phyloP scores from a whole-genome alignment of 1,140 invertebrate genomes.

The Bombus picipes region DNA sequence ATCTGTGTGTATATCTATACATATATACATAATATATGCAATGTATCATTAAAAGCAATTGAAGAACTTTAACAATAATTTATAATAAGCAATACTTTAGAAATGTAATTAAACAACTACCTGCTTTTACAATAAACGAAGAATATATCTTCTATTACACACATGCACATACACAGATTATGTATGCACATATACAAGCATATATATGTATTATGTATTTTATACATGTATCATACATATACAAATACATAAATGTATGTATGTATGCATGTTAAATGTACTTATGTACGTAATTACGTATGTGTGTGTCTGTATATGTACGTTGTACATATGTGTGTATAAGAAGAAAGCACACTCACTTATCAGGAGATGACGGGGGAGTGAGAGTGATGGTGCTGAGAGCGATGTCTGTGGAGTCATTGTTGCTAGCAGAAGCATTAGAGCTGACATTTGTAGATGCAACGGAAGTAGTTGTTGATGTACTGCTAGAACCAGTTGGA shows the following conservation, averaged over 20 bases:
- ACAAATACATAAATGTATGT: not conserved
- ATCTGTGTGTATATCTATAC: conserved; percentile 32
- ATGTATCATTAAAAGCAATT: conserved; percentile 42
- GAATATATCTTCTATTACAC: conserved; percentile 25
- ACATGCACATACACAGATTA: conserved; percentile 30
- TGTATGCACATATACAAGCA: conserved; percentile 29
- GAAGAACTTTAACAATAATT: conserved; percentile 48
- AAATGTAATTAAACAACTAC: conserved; percentile 49
- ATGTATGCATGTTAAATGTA: not conserved
- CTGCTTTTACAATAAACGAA: conserved; percentile 32
- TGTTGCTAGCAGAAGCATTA: conserved; percentile 78
- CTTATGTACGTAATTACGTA: conserved; percentile 3
- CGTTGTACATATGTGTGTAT: conserved; percentile 42
- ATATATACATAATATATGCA: conserved; percentile 47
- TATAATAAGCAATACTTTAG: conserved; percentile 52
- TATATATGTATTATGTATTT: conserved; percentile 14
- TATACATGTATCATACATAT: not conserved
- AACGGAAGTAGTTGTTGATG: conserved; percentile 49
- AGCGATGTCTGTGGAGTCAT: conserved; percentile 78
- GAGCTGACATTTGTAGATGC: conserved; percentile 78
- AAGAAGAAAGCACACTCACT: conserved; percentile 82
- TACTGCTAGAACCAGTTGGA: conserved; percentile 62
- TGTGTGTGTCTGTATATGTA: not conserved
- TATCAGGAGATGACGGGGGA: conserved; percentile 85
- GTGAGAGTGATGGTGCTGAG: conserved; percentile 83